phyloP scores from a whole-genome alignment of 2,113 vertebrate genomes.

The Pseudorasbora parva region DNA sequence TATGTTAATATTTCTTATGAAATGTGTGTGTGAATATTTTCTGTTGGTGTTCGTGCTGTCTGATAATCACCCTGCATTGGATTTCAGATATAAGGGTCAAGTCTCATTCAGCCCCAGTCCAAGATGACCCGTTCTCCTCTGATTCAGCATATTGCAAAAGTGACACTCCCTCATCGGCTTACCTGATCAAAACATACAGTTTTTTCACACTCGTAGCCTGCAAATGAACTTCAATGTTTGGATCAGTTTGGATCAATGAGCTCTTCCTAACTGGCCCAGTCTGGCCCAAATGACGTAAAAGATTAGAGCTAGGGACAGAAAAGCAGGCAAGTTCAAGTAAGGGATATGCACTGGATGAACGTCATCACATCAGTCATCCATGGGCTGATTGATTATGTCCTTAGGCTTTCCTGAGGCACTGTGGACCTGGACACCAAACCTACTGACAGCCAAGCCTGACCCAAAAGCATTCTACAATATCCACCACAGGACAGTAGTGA shows the following conservation, averaged over 20 bases:
- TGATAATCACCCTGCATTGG: conserved; percentile 48
- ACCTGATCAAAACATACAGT: neutral
- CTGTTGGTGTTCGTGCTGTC: conserved; percentile 8
- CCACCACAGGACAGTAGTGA: conserved; percentile 37
- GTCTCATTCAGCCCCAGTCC: conserved; percentile 52
- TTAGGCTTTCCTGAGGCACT: neutral
- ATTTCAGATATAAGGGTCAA: conserved; percentile 62
- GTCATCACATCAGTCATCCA: neutral
- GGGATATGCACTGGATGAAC: conserved; percentile 10
- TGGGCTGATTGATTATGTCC: neutral
- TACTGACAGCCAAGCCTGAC: conserved; percentile 54
- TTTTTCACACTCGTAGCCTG: neutral
- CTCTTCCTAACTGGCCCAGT: neutral
- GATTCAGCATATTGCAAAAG: conserved; percentile 36
- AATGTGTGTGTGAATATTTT: conserved; percentile 13
- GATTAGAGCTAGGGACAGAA: neutral
- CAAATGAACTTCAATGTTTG: neutral
- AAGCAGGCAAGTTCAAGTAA: neutral
- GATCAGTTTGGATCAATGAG: neutral
- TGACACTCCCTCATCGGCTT: neutral
- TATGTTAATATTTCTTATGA: neutral
- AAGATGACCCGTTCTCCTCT: conserved; percentile 21
- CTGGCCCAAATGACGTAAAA: neutral
- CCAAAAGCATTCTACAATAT: conserved; percentile 44
- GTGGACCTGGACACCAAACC: conserved; percentile 6